Evolutionary conservation across 2,888 invertebrate species (phyloP).

Genomic region (Eupithecia dodoneata): DNA sequence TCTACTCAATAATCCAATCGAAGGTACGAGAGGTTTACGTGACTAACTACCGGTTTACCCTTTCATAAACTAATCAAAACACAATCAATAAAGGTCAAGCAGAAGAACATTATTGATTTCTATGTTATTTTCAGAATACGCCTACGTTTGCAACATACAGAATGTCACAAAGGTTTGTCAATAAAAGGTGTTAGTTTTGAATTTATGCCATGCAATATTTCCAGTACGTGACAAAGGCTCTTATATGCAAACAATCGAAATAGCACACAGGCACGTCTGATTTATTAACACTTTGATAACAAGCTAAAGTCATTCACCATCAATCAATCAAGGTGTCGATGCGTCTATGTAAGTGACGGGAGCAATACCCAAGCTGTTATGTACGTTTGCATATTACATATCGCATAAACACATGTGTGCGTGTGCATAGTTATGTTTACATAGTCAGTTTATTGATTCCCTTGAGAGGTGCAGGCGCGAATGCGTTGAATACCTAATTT

Average conservation of each 20-base stretch:
- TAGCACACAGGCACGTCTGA: constrained; percentile 46
- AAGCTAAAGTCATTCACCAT: constrained; percentile 57
- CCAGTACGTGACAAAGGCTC: constrained; percentile 30
- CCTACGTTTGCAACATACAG: constrained; percentile 20
- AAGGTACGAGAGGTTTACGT: constrained; percentile 8
- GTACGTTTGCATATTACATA: constrained; percentile 31
- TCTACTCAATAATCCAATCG: neutral
- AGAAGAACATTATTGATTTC: constrained; percentile 18
- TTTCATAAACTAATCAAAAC: constrained; percentile 24
- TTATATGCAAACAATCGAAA: constrained; percentile 34
- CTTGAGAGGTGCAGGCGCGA: constrained; percentile 17
- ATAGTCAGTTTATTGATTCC: constrained; percentile 33
- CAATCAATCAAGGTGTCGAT: constrained; percentile 60
- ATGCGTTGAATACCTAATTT: constrained; percentile 12
- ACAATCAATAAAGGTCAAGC: constrained; percentile 20
- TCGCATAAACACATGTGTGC: constrained; percentile 6
- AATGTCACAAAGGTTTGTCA: constrained; percentile 24
- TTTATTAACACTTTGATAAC: constrained; percentile 60
- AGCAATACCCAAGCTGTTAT: constrained; percentile 51
- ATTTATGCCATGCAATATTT: constrained; percentile 27
- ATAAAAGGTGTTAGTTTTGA: constrained; percentile 27
- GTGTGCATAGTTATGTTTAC: constrained; percentile 12
- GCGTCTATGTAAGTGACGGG: constrained; percentile 57
- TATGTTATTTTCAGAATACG: constrained; percentile 17
- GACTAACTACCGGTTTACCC: constrained; percentile 10